phyloP scores from a whole-genome alignment of 2,888 invertebrate species.

The Chaetoderma sp. region DNA sequence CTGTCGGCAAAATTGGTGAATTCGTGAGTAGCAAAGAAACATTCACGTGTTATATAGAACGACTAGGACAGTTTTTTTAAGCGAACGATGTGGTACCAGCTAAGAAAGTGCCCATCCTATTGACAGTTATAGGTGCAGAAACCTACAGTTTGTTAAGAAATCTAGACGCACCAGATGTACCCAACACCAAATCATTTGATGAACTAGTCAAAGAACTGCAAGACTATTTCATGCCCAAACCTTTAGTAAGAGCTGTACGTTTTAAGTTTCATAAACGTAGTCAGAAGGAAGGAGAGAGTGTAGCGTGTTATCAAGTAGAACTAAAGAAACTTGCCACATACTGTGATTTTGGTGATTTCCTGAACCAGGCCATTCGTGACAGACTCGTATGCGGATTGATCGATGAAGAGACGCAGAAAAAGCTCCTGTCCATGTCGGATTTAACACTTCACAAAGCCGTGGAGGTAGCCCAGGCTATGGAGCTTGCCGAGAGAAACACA shows the following conservation, averaged over 20 bases:
- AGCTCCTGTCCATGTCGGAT: slow-evolving; percentile 19
- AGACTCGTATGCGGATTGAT: slow-evolving; percentile 34
- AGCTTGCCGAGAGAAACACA: slow-evolving; percentile 25
- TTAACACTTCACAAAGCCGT: slow-evolving; percentile 17
- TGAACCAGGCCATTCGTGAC: slow-evolving; percentile 32
- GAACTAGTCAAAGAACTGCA: slow-evolving; percentile 19
- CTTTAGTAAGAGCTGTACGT: slow-evolving; percentile 29
- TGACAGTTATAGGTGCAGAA: slow-evolving; percentile 31
- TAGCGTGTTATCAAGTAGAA: slow-evolving; percentile 24
- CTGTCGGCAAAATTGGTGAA: no score
- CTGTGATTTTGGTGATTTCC: slow-evolving; percentile 25
- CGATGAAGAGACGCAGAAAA: slow-evolving; percentile 18
- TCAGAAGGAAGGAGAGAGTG: slow-evolving; percentile 1
- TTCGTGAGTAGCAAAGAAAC: no score
- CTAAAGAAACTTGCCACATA: slow-evolving; percentile 26
- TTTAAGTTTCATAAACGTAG: slow-evolving; percentile 14
- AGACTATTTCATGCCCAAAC: slow-evolving; percentile 27
- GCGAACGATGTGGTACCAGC: no score
- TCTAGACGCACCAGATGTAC: slow-evolving; percentile 27
- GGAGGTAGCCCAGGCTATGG: slow-evolving; percentile 29
- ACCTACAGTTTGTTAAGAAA: slow-evolving; percentile 21
- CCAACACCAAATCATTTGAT: slow-evolving; percentile 26
- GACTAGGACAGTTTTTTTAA: no score
- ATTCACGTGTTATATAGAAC: no score
- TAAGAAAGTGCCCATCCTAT: slow-evolving; percentile 28